Percentiles rank a stretch among this genome's conserved stretches.
phyloP scores from a whole-genome alignment of 2,797 vertebrate genomes.

The Leptatherina wallacei region DNA sequence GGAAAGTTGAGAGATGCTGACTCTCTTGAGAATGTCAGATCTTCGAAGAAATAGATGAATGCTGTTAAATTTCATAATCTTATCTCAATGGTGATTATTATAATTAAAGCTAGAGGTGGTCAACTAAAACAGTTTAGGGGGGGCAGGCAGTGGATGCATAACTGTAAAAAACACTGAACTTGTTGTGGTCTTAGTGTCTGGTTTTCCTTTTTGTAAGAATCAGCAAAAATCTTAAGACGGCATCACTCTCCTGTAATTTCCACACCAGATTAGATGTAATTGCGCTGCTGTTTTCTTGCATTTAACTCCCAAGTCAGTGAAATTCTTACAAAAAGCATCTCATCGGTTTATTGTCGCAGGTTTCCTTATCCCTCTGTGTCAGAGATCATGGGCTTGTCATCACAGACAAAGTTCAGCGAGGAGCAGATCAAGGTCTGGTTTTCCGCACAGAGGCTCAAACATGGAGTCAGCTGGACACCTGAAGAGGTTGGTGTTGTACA shows the following conservation, averaged over 20 bases:
- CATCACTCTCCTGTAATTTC: too few species aligned
- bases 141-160: too few species aligned
- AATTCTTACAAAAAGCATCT: not conserved
- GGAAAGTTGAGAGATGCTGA: too few species aligned
- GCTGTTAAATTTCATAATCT: too few species aligned
- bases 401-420: conserved; percentile 96
- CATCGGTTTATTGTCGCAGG: conserved; percentile 32
- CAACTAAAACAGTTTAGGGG: not conserved
- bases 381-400: conserved; percentile 91
- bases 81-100: not conserved
- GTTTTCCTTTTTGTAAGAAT: too few species aligned
- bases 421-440: conserved; percentile 99
- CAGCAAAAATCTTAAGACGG: too few species aligned
- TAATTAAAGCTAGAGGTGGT: not conserved
- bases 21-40: too few species aligned
- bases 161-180: too few species aligned
- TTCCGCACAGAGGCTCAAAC: conserved; percentile 96
- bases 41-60: not conserved
- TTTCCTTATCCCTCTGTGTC: conserved; percentile 96
- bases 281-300: not conserved
- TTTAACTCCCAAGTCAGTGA: not conserved
- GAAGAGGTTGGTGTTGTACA: conserved; percentile 84
- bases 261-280: not conserved
- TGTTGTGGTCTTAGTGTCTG: too few species aligned
- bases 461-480: conserved; percentile 97